Conservation (phyloP, 1,140 invertebrate species). For the Hesperophylax magnus region DNA sequence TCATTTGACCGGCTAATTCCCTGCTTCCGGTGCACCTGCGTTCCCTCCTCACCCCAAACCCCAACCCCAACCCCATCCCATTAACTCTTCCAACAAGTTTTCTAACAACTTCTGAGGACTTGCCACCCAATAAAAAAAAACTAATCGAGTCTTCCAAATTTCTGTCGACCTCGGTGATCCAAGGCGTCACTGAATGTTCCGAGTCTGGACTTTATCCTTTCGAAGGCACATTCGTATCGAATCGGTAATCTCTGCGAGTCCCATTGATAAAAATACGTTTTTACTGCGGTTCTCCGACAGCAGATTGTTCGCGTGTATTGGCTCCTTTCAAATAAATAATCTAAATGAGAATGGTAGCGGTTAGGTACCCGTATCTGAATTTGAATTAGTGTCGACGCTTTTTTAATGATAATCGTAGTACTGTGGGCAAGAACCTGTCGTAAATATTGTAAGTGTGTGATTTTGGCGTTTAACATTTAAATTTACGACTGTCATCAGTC, state of each 20-base stretch:
- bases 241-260: not conserved
- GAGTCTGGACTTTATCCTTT: not conserved
- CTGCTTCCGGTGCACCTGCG: slow-evolving; percentile 23
- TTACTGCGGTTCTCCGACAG: not conserved
- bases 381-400: too few relatives aligned
- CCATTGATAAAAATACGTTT: slow-evolving; percentile 8
- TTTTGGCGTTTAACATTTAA: too few relatives aligned
- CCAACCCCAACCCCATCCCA: not conserved
- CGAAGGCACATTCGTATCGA: not conserved
- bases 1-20: slow-evolving; percentile 27
- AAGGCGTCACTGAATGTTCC: not conserved
- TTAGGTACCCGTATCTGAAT: too few relatives aligned
- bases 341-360: too few relatives aligned
- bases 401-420: too few relatives aligned
- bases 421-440: too few relatives aligned
- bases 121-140: not conserved
- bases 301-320: not conserved
- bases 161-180: not conserved
- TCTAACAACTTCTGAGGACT: not conserved
- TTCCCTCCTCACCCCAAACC: not conserved
- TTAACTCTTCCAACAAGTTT: not conserved
- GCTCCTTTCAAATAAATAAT: not conserved
- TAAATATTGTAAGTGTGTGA: too few relatives aligned
- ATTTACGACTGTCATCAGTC: too few relatives aligned
- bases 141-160: not conserved